Evolutionary conservation across 1,140 invertebrate species (phyloP), one percentile per base, ranked within the genome.

Genomic region (Sitophilus oryzae): DNA sequence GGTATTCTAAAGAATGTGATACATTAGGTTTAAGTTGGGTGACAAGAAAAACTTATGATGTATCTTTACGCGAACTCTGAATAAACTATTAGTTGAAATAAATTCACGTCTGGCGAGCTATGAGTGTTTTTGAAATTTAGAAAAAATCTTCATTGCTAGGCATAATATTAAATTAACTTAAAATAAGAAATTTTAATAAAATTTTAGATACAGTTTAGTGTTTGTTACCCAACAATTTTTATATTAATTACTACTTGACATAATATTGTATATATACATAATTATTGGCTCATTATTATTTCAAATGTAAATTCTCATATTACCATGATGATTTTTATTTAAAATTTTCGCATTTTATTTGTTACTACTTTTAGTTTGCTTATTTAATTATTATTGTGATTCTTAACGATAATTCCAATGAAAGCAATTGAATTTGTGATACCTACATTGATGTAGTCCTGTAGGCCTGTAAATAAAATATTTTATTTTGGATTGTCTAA

Each of bases 401-500:
- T 61, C 52, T 60, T 45, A 54, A 62, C 56, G 53, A 52, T 58
- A 59, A 65, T 65, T 65, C 63, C 61, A 63, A 59, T 54, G 52
- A 59, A 25, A 66, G 65, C 65, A 67, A 67, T 63, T 65, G 52
- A 60, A 60, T 66, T 67, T 66, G 64, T 67, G 64, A 67, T 66
- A 67, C 60, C 60, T 52, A 40, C 41, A 61, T 51, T 55, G 38
- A 50, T 40, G n/a, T 62, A 61, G 55, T 50, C 56, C 25, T 34
- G 18, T 62, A 54, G 58, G 52, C 54, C 55, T 62, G 56, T 62
- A 63, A 35, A 61, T 64, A 59, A 52, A 30, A 35, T 47, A 19
- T 43, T 51, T 48, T 52, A 45, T 56, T 56, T 48, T 47, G 43
- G 34, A 52, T 43, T 59, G 22, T 49, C 44, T 45, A 53, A 57